Percentiles rank a stretch among this genome's conserved stretches.
These are phyloP conservation scores for Ophonus ardosiacus DNA, from an alignment of 2,888 invertebrate genomes.

Conservation along the genomic window DNA sequence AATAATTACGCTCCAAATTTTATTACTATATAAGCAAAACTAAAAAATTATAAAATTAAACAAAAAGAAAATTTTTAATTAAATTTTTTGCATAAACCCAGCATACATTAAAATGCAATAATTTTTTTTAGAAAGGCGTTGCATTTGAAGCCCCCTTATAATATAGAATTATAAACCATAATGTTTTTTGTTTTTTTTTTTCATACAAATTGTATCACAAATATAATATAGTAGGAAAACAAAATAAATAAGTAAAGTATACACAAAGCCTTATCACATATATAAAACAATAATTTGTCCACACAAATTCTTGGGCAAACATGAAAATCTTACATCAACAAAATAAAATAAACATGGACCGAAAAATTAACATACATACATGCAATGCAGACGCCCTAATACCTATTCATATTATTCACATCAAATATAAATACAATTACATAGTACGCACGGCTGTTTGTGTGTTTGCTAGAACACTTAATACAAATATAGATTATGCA, in stretches of 20 bases:
- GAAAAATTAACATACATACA: constrained; percentile 32
- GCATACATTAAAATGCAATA: too few species aligned
- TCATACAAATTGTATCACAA: neutral
- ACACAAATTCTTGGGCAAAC: constrained; percentile 17
- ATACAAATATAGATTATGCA: neutral
- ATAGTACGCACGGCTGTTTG: neutral
- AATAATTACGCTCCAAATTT: too few species aligned
- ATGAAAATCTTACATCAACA: constrained; percentile 23
- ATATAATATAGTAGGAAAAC: neutral
- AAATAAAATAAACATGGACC: constrained; percentile 29
- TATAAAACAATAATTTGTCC: constrained; percentile 8
- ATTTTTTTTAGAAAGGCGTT: too few species aligned
- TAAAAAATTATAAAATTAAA: too few species aligned
- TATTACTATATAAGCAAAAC: too few species aligned
- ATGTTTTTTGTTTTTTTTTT: too few species aligned
- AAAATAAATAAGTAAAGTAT: constrained; percentile 5
- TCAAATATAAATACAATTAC: constrained; percentile 38
- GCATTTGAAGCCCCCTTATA: too few species aligned
- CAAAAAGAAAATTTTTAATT: too few species aligned
- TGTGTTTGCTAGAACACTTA: constrained; percentile 10
- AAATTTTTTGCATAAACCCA: too few species aligned
- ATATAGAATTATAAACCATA: too few species aligned
- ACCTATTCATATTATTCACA: constrained; percentile 27
- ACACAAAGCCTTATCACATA: neutral
- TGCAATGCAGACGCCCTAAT: constrained; percentile 19